phyloP scores from a whole-genome alignment of 92 coral and sea anemone genomes.

The Hydrozoanthus gracilis region DNA sequence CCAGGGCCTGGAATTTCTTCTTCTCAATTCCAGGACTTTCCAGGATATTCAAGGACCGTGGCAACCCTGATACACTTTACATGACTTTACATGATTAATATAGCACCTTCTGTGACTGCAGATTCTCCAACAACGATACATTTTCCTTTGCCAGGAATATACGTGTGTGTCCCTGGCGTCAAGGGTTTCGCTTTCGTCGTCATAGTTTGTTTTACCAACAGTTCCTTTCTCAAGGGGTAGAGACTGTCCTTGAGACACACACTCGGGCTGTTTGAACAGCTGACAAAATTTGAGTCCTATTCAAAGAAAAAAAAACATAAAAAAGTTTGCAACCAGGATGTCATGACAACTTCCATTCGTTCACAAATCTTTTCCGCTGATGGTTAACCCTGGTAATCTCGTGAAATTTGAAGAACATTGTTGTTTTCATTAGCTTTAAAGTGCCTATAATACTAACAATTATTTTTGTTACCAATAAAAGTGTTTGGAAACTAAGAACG shows the following conservation, averaged over 20 bases:
- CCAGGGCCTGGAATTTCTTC: no score
- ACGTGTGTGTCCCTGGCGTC: constrained; percentile 22
- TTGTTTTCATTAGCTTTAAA: no score
- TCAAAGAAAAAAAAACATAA: not conserved
- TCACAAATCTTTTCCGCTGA: not conserved
- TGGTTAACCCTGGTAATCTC: no score
- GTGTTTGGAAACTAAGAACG: no score
- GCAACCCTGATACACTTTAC: not conserved
- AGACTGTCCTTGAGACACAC: constrained; percentile 80
- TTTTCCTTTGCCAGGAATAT: constrained; percentile 19
- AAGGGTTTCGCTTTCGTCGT: not conserved
- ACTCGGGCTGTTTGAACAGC: constrained; percentile 72
- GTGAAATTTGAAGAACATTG: no score
- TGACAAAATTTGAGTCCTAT: constrained; percentile 62
- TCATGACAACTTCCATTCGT: not conserved
- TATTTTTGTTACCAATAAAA: no score
- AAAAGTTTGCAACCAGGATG: not conserved
- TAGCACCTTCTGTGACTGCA: not conserved
- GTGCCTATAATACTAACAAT: no score
- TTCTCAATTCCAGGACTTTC: no score
- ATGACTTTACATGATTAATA: no score
- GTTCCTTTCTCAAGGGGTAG: constrained; percentile 81
- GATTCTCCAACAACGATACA: constrained; percentile 17
- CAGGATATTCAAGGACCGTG: no score
- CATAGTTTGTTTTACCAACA: constrained; percentile 48